phyloP scores from a whole-genome alignment of 2,113 vertebrate genomes.

The Sturnira hondurensis region DNA sequence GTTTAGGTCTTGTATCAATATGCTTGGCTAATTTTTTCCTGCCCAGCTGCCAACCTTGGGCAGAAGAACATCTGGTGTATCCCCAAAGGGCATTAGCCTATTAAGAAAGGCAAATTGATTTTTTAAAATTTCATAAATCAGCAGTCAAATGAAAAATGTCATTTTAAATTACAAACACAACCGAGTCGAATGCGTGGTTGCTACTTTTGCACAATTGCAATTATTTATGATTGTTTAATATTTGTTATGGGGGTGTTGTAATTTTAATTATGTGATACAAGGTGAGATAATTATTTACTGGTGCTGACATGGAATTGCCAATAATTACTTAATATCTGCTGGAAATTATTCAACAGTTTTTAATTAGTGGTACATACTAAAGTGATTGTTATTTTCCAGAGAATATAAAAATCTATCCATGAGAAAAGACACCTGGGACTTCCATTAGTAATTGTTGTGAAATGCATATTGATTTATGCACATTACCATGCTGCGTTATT shows the following conservation, averaged over 20 bases:
- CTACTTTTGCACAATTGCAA: conserved; percentile 42
- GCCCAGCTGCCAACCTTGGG: conserved; percentile 65
- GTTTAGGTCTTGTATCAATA: conserved; percentile 60
- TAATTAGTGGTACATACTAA: conserved; percentile 69
- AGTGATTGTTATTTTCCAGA: conserved; percentile 60
- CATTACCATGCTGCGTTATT: conserved; percentile 26
- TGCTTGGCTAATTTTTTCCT: conserved; percentile 64
- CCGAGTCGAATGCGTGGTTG: neutral
- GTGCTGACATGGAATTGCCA: conserved; percentile 59
- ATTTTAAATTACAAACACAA: conserved; percentile 70
- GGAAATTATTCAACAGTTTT: conserved; percentile 69
- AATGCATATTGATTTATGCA: conserved; percentile 64
- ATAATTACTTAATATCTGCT: conserved; percentile 68
- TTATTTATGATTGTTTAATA: conserved; percentile 67
- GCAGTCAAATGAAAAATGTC: conserved; percentile 71
- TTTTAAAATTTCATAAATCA: conserved; percentile 68
- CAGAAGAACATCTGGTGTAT: conserved; percentile 67
- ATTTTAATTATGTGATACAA: conserved; percentile 74
- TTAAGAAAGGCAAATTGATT: conserved; percentile 70
- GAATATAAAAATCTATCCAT: conserved; percentile 58
- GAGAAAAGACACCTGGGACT: conserved; percentile 61
- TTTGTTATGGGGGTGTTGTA: conserved; percentile 46
- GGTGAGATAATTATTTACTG: conserved; percentile 71
- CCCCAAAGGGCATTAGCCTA: conserved; percentile 56
- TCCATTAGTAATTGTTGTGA: conserved; percentile 62